Conservation (phyloP, 1,140 invertebrate species). For the Ceratina japonica region DNA sequence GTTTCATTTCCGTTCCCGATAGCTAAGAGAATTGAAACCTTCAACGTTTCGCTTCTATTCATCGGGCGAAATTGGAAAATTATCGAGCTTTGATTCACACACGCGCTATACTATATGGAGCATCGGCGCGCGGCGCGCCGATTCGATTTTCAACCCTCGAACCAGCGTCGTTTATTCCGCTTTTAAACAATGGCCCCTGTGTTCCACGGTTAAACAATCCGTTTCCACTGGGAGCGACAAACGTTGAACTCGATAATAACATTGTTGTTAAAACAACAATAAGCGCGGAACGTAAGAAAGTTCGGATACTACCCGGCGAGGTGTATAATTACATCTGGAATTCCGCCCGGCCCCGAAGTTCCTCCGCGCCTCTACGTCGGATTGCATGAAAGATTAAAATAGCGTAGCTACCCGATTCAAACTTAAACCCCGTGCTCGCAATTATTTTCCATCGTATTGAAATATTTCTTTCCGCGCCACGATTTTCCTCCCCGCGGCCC, state of each 20-base stretch:
- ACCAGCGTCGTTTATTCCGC: neutral
- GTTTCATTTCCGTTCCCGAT: conserved; percentile 5
- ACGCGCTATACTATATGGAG: neutral
- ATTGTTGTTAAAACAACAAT: neutral
- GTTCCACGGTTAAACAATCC: neutral
- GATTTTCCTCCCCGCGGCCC: too few relatives aligned
- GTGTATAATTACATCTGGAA: too few relatives aligned
- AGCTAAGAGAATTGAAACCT: conserved; percentile 10
- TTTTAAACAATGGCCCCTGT: neutral
- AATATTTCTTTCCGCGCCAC: too few relatives aligned
- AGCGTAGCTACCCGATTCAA: too few relatives aligned
- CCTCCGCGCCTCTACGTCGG: too few relatives aligned
- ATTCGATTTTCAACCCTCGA: conserved; percentile 32
- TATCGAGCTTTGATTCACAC: conserved; percentile 9
- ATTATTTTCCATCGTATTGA: too few relatives aligned
- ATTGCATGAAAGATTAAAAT: too few relatives aligned
- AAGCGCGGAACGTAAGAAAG: too few relatives aligned
- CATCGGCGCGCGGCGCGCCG: neutral
- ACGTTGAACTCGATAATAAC: neutral
- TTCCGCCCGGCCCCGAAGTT: too few relatives aligned
- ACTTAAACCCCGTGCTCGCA: too few relatives aligned
- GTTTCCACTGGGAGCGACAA: neutral
- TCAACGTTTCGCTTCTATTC: conserved; percentile 9
- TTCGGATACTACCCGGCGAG: too few relatives aligned
- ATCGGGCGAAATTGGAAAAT: conserved; percentile 32